phyloP scores from a whole-genome alignment of 2,888 invertebrate genomes.

The Tachina lurida region DNA sequence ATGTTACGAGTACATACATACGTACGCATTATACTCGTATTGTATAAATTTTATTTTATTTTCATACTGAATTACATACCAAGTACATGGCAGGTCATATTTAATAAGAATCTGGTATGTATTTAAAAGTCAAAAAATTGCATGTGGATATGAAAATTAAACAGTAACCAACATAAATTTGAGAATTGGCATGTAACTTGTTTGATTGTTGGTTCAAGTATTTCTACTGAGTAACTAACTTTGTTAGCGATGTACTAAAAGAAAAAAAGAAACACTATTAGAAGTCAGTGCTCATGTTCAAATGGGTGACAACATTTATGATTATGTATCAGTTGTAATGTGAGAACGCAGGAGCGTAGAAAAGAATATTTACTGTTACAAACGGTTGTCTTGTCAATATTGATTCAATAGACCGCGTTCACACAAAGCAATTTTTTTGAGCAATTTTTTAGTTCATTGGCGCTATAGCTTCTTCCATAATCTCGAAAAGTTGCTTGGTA shows the following conservation, averaged over 20 bases:
- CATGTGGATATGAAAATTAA: slow-evolving; percentile 13
- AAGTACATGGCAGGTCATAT: slow-evolving; percentile 35
- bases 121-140: slow-evolving; percentile 17
- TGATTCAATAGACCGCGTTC: too few species aligned
- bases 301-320: slow-evolving; percentile 71
- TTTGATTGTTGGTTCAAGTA: slow-evolving; percentile 2
- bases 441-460: too few species aligned
- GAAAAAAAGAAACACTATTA: slow-evolving; percentile 11
- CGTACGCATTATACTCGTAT: slow-evolving; percentile 49
- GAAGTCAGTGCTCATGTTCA: slow-evolving; percentile 65
- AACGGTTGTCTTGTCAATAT: too few species aligned
- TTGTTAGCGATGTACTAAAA: background rate
- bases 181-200: slow-evolving; percentile 45
- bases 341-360: slow-evolving; percentile 30
- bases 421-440: too few species aligned
- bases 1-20: too few species aligned
- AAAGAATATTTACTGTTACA: too few species aligned
- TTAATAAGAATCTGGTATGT: slow-evolving; percentile 45
- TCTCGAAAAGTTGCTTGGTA: too few species aligned
- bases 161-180: slow-evolving; percentile 50
- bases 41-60: background rate
- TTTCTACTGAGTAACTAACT: background rate
- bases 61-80: background rate
- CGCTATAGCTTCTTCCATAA: too few species aligned
- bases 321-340: slow-evolving; percentile 62